Conservation (phyloP, 2,113 vertebrate genomes). For the Gnathonemus longibarbis region DNA sequence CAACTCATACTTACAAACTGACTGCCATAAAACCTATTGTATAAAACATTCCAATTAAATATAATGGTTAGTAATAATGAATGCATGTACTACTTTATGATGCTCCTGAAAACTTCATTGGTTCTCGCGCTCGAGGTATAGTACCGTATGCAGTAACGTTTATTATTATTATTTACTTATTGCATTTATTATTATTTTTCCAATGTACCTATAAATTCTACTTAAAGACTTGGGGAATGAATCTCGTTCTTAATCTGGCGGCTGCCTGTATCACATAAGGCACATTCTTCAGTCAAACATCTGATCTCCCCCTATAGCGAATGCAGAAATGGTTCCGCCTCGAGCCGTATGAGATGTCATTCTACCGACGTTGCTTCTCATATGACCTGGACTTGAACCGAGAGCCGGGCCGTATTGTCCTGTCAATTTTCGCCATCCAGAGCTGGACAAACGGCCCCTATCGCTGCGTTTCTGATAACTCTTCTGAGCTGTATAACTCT, state of each 20-base stretch:
- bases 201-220: background rate
- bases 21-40: background rate
- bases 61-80: background rate
- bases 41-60: background rate
- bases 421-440: conserved; percentile 28
- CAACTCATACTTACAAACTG: background rate
- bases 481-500: conserved; percentile 35
- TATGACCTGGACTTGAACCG: conserved; percentile 24
- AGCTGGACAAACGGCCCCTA: conserved; percentile 40
- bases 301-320: conserved; percentile 33
- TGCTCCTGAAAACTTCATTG: background rate
- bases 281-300: background rate
- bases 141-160: background rate
- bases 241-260: too few relatives aligned
- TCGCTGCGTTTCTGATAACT: conserved; percentile 51
- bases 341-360: conserved; percentile 12
- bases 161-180: background rate
- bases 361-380: conserved; percentile 33
- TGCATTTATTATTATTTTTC: too few relatives aligned
- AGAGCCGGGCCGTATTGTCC: conserved; percentile 28
- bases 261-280: background rate
- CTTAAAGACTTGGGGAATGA: background rate
- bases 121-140: background rate
- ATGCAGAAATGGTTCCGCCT: conserved; percentile 36
- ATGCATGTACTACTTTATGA: background rate